Base-by-base conservation (phyloP, 2,888 invertebrate genomes). In the Bellardia bayeri region DNA sequence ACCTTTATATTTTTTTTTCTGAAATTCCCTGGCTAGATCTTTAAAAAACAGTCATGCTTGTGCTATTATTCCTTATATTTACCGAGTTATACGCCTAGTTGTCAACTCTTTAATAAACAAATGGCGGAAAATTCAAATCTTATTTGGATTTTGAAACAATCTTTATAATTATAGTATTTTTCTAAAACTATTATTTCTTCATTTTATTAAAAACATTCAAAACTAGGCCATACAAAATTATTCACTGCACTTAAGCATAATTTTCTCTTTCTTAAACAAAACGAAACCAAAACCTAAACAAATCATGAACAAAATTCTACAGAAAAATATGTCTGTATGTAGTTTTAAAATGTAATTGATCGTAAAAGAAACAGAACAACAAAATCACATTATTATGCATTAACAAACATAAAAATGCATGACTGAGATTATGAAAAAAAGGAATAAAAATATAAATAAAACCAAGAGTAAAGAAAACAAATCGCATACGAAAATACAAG, bases 291-390 rank as follows among this genome's bases (percentile, higher is more conserved):
- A 61, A 74, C 5, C 7, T 37, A 64, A 58, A 66, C 66, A 68
- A 66, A 84, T 69, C 66, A 84, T 84, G 56, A 82, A 16, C 16
- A 82, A 63, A 85, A 82, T 87, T 87, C 74, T 63, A 51, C 63
- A 69, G 82, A 37, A 37, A 87, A 87, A 78, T 74, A 82, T 76
- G 63, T 37, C 3, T 3, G 3, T 37, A 9, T 16, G n/a, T 42
- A 40, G 5, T 64, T 64, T 64, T 40, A 49, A 23, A 76, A 76
- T 69, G n/a, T 76, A 76, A 86, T 86, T 51, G 79, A 82, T 86
- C 79, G 79, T 74, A 82, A 82, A 49, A 23, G 13, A 68, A 63
- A 66, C 16, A 23, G 40, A 66, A 58, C n/a, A 58, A 13, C 14
- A 64, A 49, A 69, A 64, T 71, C 76, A 54, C 61, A 80, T 78